Evolutionary conservation across 2,113 vertebrate species (phyloP), one percentile per base, ranked within the genome.

Genomic region (Coryphaenoides rupestris): DNA sequence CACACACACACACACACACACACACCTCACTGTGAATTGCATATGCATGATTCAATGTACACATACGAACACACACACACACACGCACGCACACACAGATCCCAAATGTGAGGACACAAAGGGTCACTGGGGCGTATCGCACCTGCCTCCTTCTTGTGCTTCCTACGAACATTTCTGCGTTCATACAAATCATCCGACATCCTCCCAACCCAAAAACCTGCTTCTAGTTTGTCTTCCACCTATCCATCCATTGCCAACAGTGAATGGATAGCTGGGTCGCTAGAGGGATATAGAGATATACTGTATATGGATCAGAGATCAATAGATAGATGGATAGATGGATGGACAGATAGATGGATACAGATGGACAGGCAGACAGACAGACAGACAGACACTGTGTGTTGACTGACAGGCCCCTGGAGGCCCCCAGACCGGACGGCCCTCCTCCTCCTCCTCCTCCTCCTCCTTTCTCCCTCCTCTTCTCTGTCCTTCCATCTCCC

Each of bases 391-490:
- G 17, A 54, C 19, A 54, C 17, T 49, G 9, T 53, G n/a, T n/a
- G n/a, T 10, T 23, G 54, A 21, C 19, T 49, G 19, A 21, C 54
- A 55, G 21, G 16, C 3, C 59, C 58, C 14, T 47, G n/a, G 21
- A 45, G 33, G 21, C 26, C 58, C 50, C 52, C 6, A 45, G 49
- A 24, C 47, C 47, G 61, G 53, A 55, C 67, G 49, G 66, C 68
- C 83, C 83, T 2, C 75, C 83, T 81, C 66, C 65, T 90, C 90
- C 90, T 85, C 77, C 75, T 58, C 72, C 77, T 33, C 28, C 24
- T 5, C 10, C 72, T 76, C 15, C 58, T 40, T 60, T 73, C 77
- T 33, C 28, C 24, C 6, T 33, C 72, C 77, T 15, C 58, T 40
- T 60, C 24, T 17, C 46, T 56, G 66, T 74, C 74, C 65, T 76